Evolutionary conservation across 2,888 invertebrate genomes (phyloP), one percentile per base, ranked within the genome.

Genomic region (Drosophila nr. medialis): DNA sequence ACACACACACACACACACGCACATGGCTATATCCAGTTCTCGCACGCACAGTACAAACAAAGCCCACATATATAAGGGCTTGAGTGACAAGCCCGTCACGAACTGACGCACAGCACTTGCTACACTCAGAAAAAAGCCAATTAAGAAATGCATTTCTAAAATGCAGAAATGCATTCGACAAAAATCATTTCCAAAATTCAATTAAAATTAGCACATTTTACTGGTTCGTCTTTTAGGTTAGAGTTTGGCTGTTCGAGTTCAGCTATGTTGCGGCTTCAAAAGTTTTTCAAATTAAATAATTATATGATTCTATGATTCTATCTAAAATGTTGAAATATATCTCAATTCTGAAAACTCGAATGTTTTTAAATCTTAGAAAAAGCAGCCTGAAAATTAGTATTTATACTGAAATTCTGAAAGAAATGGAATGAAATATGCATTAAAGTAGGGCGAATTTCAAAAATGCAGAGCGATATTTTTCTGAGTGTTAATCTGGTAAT

Each of bases 11-110:
- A 24, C 24, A 24, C 24, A 24, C 24, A 49, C 58, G 30, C 65
- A 66, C 72, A 68, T 77, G 81, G 69, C 70, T 50, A 75, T 64
- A 81, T 77, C 70, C 77, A 65, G 65, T 55, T 69, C 72, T 68
- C 51, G 50, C 77, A 80, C 77, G 65, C 58, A 72, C 67, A 36
- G 29, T 11, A 30, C 56, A 75, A 50, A 38, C 38, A 53, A 24
- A 54, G 18, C 18, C 30, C 2, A 30, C 10, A 38, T 36, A n/a
- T 11, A 34, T 11, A 8, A n/a, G 5, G n/a, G 24, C 24, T 45
- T 24, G 2, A 48, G 24, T n/a, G 50, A 27, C 49, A 30, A 27
- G 24, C 36, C 18, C 13, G 27, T 15, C 45, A 48, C 45, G 13
- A 32, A 45, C 45, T 45, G 45, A 45, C 45, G 24, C 30, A 49